Base-by-base conservation (phyloP, 2,888 invertebrate genomes). In the Cheilosia vernalis region DNA sequence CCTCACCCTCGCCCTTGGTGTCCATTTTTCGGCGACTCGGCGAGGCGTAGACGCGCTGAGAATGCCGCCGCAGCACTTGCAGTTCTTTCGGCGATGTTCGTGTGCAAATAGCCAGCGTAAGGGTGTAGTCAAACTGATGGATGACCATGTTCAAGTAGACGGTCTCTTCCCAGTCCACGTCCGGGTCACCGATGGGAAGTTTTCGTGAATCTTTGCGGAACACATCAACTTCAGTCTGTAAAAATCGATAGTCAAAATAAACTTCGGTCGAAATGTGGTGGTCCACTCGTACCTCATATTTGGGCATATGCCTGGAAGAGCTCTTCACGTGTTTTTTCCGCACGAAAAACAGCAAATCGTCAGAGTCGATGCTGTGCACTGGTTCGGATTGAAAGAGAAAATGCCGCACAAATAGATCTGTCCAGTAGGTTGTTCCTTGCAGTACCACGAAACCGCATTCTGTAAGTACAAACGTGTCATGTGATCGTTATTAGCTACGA, bases 161-260 rank as follows among this genome's bases (percentile, higher is more conserved):
- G 77, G 99, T 99, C 93, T 99, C 99, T 93, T 99, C 99, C 99
- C 99, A 99, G 93, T 99, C 98, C 89, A 99, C 96, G 87, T 97
- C 97, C 53, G 97, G 96, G 93, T 99, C 98, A 82, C 98, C 98
- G 90, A 98, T 97, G 66, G 99, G 99, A 90, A 99, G 93, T 92
- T 98, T 98, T 91, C 98, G 96, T 90, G 98, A 98, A 93, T 98
- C 98, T 93, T 98, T 97, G 87, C 99, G 96, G 93, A 98, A 99
- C 87, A 99, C 99, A 93, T 99, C 98, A 88, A 99, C 96, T 92
- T 97, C 97, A 90, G 97, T 97, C 96, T 98, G 93, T 88, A 91
- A 93, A 90, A 73, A 47, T 17, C 17, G 24, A 49, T 49, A 37
- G 30, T 1, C 21, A 24, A 19, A 30, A 64, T 24, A 5, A 17